Conservation (phyloP, 2,888 invertebrate genomes). For the Rambutsinella grinnellia region DNA sequence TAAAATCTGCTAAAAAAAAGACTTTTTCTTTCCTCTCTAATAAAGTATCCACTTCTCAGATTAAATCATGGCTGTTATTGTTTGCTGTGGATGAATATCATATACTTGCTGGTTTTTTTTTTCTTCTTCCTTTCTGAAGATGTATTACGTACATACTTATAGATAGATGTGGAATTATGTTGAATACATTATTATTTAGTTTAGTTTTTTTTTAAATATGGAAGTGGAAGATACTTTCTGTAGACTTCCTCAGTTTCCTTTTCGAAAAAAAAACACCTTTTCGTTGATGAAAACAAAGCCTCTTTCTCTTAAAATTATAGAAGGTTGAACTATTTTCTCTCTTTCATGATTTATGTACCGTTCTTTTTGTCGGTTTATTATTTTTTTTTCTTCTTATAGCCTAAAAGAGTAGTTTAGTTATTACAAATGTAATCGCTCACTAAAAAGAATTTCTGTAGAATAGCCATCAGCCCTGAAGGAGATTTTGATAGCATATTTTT, state of each 20-base stretch:
- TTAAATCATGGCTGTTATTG: slow-evolving; percentile 14
- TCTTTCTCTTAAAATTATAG: slow-evolving; percentile 17
- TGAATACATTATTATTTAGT: slow-evolving; percentile 47
- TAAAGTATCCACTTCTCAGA: slow-evolving; percentile 5
- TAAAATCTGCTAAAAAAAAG: slow-evolving; percentile 9
- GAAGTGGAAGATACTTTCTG: slow-evolving; percentile 41
- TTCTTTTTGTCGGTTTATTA: slow-evolving; percentile 5
- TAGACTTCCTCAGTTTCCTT: slow-evolving; percentile 6
- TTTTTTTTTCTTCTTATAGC: slow-evolving; percentile 12
- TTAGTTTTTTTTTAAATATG: no score
- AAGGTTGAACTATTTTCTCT: background rate
- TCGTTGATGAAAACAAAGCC: slow-evolving; percentile 46
- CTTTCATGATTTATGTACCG: background rate
- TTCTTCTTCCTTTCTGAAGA: background rate
- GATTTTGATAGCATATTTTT: slow-evolving; percentile 22
- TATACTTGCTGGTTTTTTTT: no score
- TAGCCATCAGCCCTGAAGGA: slow-evolving; percentile 20
- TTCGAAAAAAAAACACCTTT: slow-evolving; percentile 27
- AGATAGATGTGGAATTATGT: slow-evolving; percentile 29
- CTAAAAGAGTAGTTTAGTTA: slow-evolving; percentile 2
- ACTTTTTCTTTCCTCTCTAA: no score
- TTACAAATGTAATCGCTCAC: slow-evolving; percentile 26
- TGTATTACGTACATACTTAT: slow-evolving; percentile 13
- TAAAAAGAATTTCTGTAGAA: slow-evolving; percentile 23
- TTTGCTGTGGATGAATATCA: no score